Conservation (phyloP, 2,113 vertebrate genomes). For the Ornithorhynchus anatinus region DNA sequence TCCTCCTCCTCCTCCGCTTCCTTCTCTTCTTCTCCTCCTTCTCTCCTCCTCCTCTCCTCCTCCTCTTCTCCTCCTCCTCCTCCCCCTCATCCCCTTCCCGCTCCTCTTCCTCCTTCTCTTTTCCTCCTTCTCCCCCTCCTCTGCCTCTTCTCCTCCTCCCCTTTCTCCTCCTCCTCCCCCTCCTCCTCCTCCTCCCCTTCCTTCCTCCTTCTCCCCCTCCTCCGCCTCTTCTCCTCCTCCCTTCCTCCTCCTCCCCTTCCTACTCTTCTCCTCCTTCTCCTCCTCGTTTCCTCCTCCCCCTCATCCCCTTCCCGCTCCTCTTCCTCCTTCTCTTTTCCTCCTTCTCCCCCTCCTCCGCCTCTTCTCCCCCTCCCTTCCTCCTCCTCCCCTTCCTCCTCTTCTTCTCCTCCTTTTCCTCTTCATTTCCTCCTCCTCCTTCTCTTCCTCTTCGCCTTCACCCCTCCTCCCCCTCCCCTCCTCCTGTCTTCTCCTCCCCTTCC, state of each 20-base stretch:
- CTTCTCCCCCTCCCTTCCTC: not conserved
- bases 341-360: conserved; percentile 24
- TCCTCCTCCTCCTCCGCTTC: no score
- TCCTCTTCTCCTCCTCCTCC: not conserved
- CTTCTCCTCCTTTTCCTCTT: not conserved
- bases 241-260: not conserved
- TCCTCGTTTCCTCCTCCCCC: conserved; percentile 52
- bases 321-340: conserved; percentile 23
- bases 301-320: not conserved
- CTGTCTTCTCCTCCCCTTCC: not conserved
- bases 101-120: not conserved
- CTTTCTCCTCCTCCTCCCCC: not conserved
- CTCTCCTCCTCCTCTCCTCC: not conserved
- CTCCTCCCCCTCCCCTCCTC: not conserved
- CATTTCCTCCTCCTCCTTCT: not conserved
- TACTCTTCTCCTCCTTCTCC: conserved; percentile 28
- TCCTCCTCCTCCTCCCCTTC: not conserved
- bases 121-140: not conserved
- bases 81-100: not conserved
- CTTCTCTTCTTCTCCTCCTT: no score
- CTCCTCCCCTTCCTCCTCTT: not conserved
- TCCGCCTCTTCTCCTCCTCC: not conserved
- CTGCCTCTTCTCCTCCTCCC: no score
- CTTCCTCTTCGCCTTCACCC: not conserved
- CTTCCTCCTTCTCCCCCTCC: not conserved